Conservation (phyloP, 2,888 invertebrate genomes). For the Drosophila birchii region DNA sequence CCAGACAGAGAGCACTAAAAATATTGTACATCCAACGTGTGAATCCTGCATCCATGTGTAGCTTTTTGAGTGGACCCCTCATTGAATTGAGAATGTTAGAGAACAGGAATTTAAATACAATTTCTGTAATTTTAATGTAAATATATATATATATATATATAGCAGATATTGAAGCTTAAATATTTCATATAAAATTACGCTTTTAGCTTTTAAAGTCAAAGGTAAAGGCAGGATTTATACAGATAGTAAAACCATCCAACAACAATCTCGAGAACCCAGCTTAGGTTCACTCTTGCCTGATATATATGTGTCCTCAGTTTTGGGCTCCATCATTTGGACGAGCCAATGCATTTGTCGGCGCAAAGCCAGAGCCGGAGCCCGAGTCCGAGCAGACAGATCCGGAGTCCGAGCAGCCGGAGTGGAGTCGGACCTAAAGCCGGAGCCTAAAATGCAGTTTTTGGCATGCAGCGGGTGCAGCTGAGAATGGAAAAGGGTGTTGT, state of each 20-base stretch:
- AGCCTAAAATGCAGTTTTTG: conserved; percentile 81
- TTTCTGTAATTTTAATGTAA: neutral
- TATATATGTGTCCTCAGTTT: conserved; percentile 25
- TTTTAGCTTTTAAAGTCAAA: neutral
- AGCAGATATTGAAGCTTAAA: neutral
- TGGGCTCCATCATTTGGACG: conserved; percentile 37
- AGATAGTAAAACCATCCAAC: neutral
- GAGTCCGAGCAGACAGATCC: conserved; percentile 44
- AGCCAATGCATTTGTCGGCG: conserved; percentile 47
- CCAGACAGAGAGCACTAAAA: conserved; percentile 44
- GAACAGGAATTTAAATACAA: neutral
- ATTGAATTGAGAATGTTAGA: neutral
- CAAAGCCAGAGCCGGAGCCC: conserved; percentile 15
- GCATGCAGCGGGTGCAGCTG: conserved; percentile 41
- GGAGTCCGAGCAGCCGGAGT: conserved; percentile 17
- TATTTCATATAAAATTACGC: neutral
- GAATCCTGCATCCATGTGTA: conserved; percentile 21
- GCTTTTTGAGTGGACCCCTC: conserved; percentile 5
- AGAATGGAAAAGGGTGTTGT: neutral
- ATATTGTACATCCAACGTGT: conserved; percentile 50
- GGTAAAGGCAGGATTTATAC: neutral
- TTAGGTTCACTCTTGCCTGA: conserved; percentile 11
- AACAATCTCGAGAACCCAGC: neutral
- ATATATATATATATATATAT: no score
- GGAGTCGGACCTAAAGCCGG: conserved; percentile 32